These are phyloP conservation scores for Drymonia ruficornis DNA, from an alignment of 2,888 invertebrate species.

Conservation along the genomic window DNA sequence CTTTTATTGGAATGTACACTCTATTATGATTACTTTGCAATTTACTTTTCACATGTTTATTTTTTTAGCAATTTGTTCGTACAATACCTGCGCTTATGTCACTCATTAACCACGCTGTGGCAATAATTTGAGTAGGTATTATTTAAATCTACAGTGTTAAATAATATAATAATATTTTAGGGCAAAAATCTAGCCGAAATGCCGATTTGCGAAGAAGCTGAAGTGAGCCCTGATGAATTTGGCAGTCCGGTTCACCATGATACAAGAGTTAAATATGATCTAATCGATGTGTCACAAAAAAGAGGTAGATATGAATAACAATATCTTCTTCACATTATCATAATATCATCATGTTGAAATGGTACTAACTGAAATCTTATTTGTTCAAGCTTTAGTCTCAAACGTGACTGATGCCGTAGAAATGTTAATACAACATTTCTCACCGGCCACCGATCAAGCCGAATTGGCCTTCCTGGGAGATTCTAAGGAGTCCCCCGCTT, in stretches of 20 bases:
- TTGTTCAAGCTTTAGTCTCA: slow-evolving; percentile 86
- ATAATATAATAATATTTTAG: slow-evolving; percentile 53
- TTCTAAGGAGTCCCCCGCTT: slow-evolving; percentile 85
- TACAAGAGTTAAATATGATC: slow-evolving; percentile 71
- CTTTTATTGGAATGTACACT: neutral
- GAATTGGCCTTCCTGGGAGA: slow-evolving; percentile 86
- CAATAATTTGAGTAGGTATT: slow-evolving; percentile 8
- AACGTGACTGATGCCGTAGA: slow-evolving; percentile 91
- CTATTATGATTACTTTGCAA: slow-evolving; percentile 14
- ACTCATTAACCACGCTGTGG: slow-evolving; percentile 33
- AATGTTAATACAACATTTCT: slow-evolving; percentile 89
- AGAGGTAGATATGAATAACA: slow-evolving; percentile 63
- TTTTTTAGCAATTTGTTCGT: slow-evolving; percentile 23
- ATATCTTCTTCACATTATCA: neutral
- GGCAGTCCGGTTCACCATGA: slow-evolving; percentile 79
- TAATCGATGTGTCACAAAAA: slow-evolving; percentile 86
- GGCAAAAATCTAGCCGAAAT: slow-evolving; percentile 85
- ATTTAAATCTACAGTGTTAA: slow-evolving; percentile 6
- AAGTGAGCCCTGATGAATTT: slow-evolving; percentile 85
- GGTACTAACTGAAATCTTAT: slow-evolving; percentile 5
- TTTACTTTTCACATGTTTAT: slow-evolving; percentile 29
- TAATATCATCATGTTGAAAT: neutral
- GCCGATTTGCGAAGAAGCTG: slow-evolving; percentile 87
- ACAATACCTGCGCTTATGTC: slow-evolving; percentile 30
- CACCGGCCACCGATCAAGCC: slow-evolving; percentile 86